Percentiles rank a stretch among this genome's conserved stretches.
These are phyloP conservation scores for Apodemia mormo DNA, from an alignment of 2,888 invertebrate species.

Conservation along the genomic window DNA sequence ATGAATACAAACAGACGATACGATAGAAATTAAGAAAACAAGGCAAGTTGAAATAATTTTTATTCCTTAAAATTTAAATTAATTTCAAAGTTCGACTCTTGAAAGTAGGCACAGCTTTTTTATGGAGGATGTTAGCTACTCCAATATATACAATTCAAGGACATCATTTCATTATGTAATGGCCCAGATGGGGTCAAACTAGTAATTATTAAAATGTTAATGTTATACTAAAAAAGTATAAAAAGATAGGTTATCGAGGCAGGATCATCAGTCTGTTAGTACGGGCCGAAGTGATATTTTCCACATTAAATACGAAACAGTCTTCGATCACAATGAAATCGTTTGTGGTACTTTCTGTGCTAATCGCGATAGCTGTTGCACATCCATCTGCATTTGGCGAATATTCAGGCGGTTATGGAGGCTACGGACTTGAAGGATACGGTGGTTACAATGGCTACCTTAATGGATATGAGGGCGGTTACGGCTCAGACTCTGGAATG, in stretches of 20 bases:
- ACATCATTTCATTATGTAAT: conserved; percentile 51
- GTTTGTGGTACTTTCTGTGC: conserved; percentile 69
- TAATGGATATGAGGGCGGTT: not conserved
- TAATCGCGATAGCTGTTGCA: conserved; percentile 50
- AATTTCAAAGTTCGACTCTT: conserved; percentile 47
- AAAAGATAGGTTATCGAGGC: conserved; percentile 51
- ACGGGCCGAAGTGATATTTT: conserved; percentile 62
- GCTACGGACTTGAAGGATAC: not conserved
- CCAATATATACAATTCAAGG: no score
- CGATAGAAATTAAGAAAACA: no score
- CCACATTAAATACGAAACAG: conserved; percentile 54
- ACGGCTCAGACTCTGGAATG: not conserved
- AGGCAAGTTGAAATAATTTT: not conserved
- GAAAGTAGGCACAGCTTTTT: no score
- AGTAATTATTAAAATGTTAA: conserved; percentile 50
- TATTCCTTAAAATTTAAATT: no score
- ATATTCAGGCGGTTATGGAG: not conserved
- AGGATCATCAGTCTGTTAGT: conserved; percentile 32
- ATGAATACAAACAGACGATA: no score
- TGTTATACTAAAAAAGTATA: conserved; percentile 52
- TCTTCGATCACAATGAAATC: conserved; percentile 66
- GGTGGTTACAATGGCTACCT: not conserved
- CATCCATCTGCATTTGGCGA: conserved; percentile 16
- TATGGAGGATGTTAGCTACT: no score
- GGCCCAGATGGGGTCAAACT: conserved; percentile 48